Evolutionary conservation across 1,140 invertebrate genomes (phyloP).

Genomic region (Hycleus phaleratus): DNA sequence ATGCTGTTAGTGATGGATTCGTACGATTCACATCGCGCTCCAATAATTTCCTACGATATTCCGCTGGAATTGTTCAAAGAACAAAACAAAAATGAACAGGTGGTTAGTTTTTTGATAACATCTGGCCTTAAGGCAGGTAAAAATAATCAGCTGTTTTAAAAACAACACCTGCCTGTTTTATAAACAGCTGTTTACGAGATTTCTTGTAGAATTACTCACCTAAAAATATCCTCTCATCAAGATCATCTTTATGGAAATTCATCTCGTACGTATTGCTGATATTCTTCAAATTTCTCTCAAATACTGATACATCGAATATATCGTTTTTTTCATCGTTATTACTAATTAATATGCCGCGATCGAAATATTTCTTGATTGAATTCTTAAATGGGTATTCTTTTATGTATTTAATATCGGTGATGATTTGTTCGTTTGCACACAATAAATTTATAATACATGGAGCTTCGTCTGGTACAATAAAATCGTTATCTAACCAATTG

Average conservation of each 20-base stretch:
- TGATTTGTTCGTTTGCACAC: conserved; percentile 70
- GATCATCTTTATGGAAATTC: conserved; percentile 86
- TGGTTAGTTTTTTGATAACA: conserved; percentile 2
- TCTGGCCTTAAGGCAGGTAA: conserved; percentile 5
- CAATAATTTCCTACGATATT: conserved; percentile 28
- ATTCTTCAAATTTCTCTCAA: conserved; percentile 75
- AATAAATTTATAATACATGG: conserved; percentile 79
- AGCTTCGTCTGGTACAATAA: conserved; percentile 54
- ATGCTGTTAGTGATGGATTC: conserved; percentile 13
- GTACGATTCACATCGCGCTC: conserved; percentile 25
- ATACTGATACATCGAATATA: conserved; percentile 61
- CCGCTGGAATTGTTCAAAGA: conserved; percentile 22
- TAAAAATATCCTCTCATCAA: conserved; percentile 93
- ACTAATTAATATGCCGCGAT: conserved; percentile 64
- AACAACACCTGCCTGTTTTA: neutral
- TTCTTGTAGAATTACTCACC: conserved; percentile 44
- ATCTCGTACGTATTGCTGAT: conserved; percentile 86
- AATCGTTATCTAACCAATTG: conserved; percentile 62
- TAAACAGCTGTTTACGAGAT: conserved; percentile 2
- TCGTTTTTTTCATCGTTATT: conserved; percentile 56
- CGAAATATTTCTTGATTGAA: conserved; percentile 72
- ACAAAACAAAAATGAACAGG: conserved; percentile 3
- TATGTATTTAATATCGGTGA: conserved; percentile 80
- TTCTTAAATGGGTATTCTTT: conserved; percentile 84
- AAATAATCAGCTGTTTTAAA: conserved; percentile 3